These are phyloP conservation scores for Apeltes quadracus DNA, from an alignment of 2,113 vertebrate species.

Conservation along the genomic window DNA sequence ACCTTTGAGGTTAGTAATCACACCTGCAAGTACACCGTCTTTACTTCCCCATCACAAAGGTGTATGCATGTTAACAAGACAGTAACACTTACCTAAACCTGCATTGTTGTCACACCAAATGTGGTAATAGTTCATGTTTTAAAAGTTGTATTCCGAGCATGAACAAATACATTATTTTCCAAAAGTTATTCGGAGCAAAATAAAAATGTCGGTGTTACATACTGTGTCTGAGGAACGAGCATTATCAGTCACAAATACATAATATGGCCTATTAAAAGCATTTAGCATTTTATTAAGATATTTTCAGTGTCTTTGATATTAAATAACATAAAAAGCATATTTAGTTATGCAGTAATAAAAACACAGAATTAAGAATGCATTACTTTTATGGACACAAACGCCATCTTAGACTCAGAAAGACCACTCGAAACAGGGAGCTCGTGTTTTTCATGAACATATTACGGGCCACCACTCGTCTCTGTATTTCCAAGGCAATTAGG, in stretches of 20 bases:
- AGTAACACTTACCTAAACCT: background rate
- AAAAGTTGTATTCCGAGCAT: background rate
- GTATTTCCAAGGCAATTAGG: constrained; percentile 2
- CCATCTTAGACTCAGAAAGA: too few species aligned
- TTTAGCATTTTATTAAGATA: background rate
- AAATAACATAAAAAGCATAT: background rate
- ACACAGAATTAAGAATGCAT: too few species aligned
- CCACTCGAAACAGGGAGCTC: background rate
- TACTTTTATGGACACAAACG: too few species aligned
- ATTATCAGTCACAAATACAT: background rate
- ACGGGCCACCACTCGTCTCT: background rate
- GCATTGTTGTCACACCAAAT: background rate
- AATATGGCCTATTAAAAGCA: background rate
- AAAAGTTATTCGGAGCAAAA: background rate
- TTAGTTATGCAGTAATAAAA: too few species aligned
- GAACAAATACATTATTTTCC: background rate
- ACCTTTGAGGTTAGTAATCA: background rate
- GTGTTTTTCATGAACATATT: background rate
- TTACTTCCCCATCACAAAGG: background rate
- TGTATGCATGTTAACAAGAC: background rate
- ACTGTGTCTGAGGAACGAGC: background rate
- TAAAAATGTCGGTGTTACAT: background rate
- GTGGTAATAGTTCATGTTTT: background rate
- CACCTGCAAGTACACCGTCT: background rate
- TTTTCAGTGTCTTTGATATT: background rate